Base-by-base conservation (phyloP, 2,113 vertebrate genomes). In the Mesoclemmys tuberculata region DNA sequence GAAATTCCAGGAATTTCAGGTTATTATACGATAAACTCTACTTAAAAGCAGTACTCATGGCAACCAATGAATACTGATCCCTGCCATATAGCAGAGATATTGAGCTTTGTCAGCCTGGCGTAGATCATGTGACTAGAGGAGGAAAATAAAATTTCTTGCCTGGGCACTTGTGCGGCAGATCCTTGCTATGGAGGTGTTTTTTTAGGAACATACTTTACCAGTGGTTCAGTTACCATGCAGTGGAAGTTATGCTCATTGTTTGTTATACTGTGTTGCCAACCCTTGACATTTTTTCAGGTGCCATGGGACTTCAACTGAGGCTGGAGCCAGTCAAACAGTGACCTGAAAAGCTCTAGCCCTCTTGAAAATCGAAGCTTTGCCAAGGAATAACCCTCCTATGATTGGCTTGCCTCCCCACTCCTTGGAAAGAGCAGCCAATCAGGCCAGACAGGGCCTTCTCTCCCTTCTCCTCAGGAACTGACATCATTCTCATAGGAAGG, bases 401-500 rank as follows among this genome's bases (percentile, higher is more conserved):
- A 1, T 85, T 86, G 56, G 6, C 4, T 18, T 31, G 6, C 49
- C 22, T 82, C 90, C 18, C 48, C 90, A 58, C 9, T n/a, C 61
- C 14, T 12, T 24, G 1, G 5, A 54, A 89, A 90, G 7, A 61
- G 6, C 2, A 91, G 2, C 2, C 41, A 91, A 44, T 4, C 6
- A 8, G 19, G 9, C 2, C 56, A 94, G 91, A 5, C 29, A 64
- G 56, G 2, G 4, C 3, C 3, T 19, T n/a, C 2, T 86, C 3
- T 6, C 6, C 55, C 29, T 84, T 52, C 13, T 19, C 55, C 48
- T 54, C 74, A 80, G 26, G 1, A 89, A 29, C 61, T 31, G 80
- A 61, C 0, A 0, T 1, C 1, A 0, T 27, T 80, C 64, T 90
- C 64, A 84, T 1, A 48, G 3, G 24, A 74, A 2, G 9, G 6